Evolutionary conservation across 1,140 invertebrate genomes (phyloP).

Genomic region (Teleogryllus occipitalis): DNA sequence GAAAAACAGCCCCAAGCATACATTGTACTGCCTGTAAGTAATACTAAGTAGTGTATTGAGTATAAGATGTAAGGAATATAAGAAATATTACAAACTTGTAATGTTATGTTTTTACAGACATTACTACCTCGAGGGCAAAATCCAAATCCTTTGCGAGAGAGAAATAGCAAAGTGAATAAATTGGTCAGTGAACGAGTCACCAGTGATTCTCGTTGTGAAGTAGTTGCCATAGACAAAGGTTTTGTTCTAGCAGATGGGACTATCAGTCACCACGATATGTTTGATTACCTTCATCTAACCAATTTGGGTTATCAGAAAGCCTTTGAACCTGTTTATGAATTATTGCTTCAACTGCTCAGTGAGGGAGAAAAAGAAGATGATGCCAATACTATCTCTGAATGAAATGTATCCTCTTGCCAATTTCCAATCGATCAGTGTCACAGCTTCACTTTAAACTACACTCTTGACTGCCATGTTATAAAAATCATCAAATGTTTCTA

Average conservation of each 20-base stretch:
- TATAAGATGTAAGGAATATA: background rate
- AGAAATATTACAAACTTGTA: background rate
- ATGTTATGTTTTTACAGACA: conserved; percentile 56
- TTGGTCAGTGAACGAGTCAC: conserved; percentile 52
- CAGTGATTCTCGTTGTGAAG: conserved; percentile 52
- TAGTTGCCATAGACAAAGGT: conserved; percentile 63
- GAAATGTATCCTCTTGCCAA: background rate
- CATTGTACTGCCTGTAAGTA: conserved; percentile 70
- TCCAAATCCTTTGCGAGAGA: conserved; percentile 67
- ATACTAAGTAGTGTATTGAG: background rate
- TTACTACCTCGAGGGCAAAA: conserved; percentile 74
- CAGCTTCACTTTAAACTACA: too few relatives aligned
- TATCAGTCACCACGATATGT: conserved; percentile 80
- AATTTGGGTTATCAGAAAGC: conserved; percentile 73
- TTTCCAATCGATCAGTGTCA: too few relatives aligned
- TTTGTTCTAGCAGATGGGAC: conserved; percentile 66
- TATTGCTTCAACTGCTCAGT: conserved; percentile 61
- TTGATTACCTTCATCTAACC: conserved; percentile 79
- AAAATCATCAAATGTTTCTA: too few relatives aligned
- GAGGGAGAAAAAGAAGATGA: conserved; percentile 64
- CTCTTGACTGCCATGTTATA: too few relatives aligned
- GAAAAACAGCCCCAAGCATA: conserved; percentile 68
- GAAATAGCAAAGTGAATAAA: conserved; percentile 64
- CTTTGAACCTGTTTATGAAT: conserved; percentile 70
- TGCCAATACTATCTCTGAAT: conserved; percentile 34